phyloP scores from a whole-genome alignment of 2,888 invertebrate genomes.

The Drosophila flavopinicola region DNA sequence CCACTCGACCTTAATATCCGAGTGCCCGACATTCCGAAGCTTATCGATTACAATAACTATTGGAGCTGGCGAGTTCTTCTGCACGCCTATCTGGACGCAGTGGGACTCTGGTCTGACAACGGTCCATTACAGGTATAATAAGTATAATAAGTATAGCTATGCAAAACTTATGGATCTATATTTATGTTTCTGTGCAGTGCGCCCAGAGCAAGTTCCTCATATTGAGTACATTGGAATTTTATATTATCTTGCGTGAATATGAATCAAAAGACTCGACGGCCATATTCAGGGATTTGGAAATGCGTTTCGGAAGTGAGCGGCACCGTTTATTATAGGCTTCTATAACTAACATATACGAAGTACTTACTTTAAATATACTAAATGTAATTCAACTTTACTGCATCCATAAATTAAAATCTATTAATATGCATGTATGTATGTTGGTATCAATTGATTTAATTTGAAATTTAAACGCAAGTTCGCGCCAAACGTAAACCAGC shows the following conservation, averaged over 20 bases:
- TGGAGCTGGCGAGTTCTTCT: slow-evolving; percentile 20
- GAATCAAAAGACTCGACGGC: slow-evolving; percentile 1
- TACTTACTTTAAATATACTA: too few species aligned
- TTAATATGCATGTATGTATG: too few species aligned
- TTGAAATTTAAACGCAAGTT: not conserved
- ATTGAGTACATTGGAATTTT: slow-evolving; percentile 23
- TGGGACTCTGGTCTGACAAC: slow-evolving; percentile 19
- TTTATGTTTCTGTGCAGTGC: too few species aligned
- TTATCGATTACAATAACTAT: slow-evolving; percentile 16
- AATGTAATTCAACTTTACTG: too few species aligned
- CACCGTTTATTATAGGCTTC: too few species aligned
- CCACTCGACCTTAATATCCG: not conserved
- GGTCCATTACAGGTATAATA: slow-evolving; percentile 12
- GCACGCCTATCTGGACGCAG: slow-evolving; percentile 17
- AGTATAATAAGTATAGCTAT: too few species aligned
- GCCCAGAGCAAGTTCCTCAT: slow-evolving; percentile 22
- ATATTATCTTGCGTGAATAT: slow-evolving; percentile 14
- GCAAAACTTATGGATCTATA: too few species aligned
- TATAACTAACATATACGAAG: not conserved
- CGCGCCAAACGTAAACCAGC: not conserved
- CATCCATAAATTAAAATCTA: too few species aligned
- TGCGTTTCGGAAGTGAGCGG: not conserved
- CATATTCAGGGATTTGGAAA: slow-evolving; percentile 11
- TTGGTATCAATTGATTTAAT: too few species aligned
- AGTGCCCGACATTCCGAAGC: slow-evolving; percentile 13